phyloP scores from a whole-genome alignment of 2,797 vertebrate species.

The Pseudomugil gertrudae region DNA sequence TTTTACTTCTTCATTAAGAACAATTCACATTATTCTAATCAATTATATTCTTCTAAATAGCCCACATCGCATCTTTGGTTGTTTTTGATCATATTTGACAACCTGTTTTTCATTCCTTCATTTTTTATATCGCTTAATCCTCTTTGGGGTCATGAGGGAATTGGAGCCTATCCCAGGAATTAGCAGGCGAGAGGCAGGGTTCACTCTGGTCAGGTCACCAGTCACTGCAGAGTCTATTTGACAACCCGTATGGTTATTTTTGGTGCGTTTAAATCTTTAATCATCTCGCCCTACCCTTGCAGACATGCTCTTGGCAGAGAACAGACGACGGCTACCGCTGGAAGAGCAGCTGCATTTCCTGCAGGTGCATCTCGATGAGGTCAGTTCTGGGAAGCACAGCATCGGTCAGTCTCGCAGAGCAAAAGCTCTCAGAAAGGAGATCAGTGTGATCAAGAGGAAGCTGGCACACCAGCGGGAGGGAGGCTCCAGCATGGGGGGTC shows the following conservation, averaged over 20 bases:
- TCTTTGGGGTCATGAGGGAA: too few species aligned
- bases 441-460: slow-evolving; percentile 93
- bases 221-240: too few species aligned
- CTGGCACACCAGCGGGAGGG: slow-evolving; percentile 92
- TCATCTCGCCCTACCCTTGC: slow-evolving; percentile 28
- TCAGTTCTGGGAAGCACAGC: slow-evolving; percentile 92
- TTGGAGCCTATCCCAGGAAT: too few species aligned
- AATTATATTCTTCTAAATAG: neutral
- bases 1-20: neutral
- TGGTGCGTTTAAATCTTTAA: neutral
- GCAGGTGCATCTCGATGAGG: slow-evolving; percentile 89
- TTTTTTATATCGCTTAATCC: too few species aligned
- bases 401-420: slow-evolving; percentile 92
- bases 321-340: slow-evolving; percentile 89
- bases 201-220: too few species aligned
- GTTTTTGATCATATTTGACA: neutral
- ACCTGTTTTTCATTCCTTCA: too few species aligned
- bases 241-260: neutral
- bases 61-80: neutral
- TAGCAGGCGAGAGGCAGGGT: too few species aligned
- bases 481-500: slow-evolving; percentile 79
- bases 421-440: slow-evolving; percentile 97
- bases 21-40: too few species aligned
- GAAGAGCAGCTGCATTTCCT: slow-evolving; percentile 95
- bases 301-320: slow-evolving; percentile 89